These are phyloP conservation scores for Macropus fuliginosus DNA, from an alignment of 2,797 vertebrate genomes.

Conservation along the genomic window DNA sequence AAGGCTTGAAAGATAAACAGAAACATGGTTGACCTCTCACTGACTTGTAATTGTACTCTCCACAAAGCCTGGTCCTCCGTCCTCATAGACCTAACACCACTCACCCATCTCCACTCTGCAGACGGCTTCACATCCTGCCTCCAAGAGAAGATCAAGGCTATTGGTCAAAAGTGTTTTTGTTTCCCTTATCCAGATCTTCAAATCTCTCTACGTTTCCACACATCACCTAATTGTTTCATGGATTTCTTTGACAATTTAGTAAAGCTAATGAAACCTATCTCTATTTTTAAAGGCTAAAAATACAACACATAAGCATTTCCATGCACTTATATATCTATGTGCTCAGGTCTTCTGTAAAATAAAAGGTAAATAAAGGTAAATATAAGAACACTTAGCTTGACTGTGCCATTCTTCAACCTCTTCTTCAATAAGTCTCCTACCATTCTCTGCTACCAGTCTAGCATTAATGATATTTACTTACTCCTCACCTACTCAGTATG, in stretches of 20 bases:
- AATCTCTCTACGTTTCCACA: not conserved
- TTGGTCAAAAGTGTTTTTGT: not conserved
- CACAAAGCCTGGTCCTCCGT: not conserved
- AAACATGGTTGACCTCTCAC: not conserved
- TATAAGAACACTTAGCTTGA: not conserved
- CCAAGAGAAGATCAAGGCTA: not conserved
- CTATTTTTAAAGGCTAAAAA: not conserved
- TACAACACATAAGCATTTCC: not conserved
- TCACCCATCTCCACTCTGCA: not conserved
- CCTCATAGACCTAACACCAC: not conserved
- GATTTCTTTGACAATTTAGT: not conserved
- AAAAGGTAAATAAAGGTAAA: not conserved
- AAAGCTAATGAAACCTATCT: not conserved
- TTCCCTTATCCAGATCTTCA: not conserved
- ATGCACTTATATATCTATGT: not conserved
- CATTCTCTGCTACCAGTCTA: not conserved
- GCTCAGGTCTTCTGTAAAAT: not conserved
- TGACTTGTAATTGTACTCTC: not conserved
- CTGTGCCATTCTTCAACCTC: not conserved
- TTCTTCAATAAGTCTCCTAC: not conserved
- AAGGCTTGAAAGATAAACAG: not conserved
- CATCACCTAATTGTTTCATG: not conserved
- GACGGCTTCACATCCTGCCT: not conserved
- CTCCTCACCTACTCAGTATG: not conserved
- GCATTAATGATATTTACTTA: not conserved